Evolutionary conservation across 1,140 invertebrate species (phyloP), one percentile per base, ranked within the genome.

Genomic region (Mactra quadrangularis): DNA sequence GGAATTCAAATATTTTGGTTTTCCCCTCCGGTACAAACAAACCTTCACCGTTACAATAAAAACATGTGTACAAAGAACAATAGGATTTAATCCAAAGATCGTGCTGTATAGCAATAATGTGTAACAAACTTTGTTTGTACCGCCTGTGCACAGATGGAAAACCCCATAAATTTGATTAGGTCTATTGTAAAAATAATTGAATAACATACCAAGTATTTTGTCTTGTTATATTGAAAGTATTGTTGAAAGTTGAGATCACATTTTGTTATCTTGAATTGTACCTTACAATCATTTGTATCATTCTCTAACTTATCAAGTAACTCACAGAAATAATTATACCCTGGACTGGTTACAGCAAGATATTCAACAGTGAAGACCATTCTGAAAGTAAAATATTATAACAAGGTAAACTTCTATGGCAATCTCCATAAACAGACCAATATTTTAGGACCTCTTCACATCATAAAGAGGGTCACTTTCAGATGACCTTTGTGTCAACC

Each of bases 311-410:
- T 84, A 41, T 81, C 45, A 1, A 91, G 74, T 50, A 85, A 85
- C 17, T 87, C 68, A 22, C 74, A 62, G 71, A 91, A 91, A 74
- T 90, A 87, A 60, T 87, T 85, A 74, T 90, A 91, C 3, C 87
- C 89, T 50, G 90, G 90, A 78, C 87, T 88, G 22, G 84, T 85
- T 0, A 89, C 68, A 25, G 87, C 84, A 31, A 86, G 85, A 64
- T 93, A 91, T n/a, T 88, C 88, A 13, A 91, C 47, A 22, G 86
- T 88, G 66, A 93, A 94, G 0, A 93, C 86, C 33, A 89, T 76
- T 25, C 91, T 90, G 68, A 25, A 60, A 52, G 53, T 22, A 15
- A n/a, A n/a, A n/a, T n/a, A n/a, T n/a, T n/a, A n/a, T 78, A 47
- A 3, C 27, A 50, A 52, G 4, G n/a, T n/a, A n/a, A n/a, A n/a